These are phyloP conservation scores for Prenolepis imparis DNA, from an alignment of 2,888 invertebrate species.

Conservation along the genomic window DNA sequence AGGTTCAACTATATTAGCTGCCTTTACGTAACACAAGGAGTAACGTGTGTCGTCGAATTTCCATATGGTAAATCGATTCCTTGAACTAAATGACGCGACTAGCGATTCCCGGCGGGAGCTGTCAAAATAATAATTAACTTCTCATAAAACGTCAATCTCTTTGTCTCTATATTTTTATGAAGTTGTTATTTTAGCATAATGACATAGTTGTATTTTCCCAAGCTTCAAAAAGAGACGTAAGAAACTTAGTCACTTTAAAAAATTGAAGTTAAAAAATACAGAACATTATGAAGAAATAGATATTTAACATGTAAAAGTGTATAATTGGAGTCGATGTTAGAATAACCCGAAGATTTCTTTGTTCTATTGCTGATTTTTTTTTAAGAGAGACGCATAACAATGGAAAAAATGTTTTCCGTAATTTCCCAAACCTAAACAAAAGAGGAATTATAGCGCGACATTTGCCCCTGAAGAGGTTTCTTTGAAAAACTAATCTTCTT, in stretches of 20 bases:
- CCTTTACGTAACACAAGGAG: conserved; percentile 41
- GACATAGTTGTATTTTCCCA: neutral
- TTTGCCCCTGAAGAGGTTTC: neutral
- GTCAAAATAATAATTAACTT: conserved; percentile 42
- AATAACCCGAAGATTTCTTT: neutral
- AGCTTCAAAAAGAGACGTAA: neutral
- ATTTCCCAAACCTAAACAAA: neutral
- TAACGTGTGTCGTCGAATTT: conserved; percentile 53
- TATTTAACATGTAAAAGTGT: neutral
- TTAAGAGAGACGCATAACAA: neutral
- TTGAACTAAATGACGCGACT: conserved; percentile 51
- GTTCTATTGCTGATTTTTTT: neutral
- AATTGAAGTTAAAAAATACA: neutral
- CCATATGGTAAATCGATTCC: conserved; percentile 63
- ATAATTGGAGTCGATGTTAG: neutral
- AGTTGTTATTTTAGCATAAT: conserved; percentile 15
- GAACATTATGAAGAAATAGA: neutral
- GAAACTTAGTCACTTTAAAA: neutral
- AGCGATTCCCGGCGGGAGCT: neutral
- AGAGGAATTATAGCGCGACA: neutral
- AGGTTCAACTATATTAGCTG: conserved; percentile 22
- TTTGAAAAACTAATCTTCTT: neutral
- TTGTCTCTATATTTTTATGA: neutral
- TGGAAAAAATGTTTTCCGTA: too few species aligned
- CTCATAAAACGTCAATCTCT: conserved; percentile 1